Evolutionary conservation across 2,113 vertebrate genomes (phyloP).

Genomic region (Syrrhaptes paradoxus): DNA sequence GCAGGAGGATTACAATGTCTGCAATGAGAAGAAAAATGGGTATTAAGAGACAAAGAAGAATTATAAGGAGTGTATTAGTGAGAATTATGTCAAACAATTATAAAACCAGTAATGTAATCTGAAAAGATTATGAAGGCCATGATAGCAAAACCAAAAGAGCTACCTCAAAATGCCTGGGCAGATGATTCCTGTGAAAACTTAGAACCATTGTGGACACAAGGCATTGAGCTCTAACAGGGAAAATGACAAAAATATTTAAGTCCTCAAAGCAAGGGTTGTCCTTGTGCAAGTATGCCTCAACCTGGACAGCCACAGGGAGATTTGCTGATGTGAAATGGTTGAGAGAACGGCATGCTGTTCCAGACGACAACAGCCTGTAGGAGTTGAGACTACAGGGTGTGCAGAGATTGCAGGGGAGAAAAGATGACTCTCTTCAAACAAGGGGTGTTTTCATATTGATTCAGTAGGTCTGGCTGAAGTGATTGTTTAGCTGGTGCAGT

Average conservation of each 20-base stretch:
- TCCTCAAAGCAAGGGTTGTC: not conserved
- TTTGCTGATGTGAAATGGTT: not conserved
- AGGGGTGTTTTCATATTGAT: not conserved
- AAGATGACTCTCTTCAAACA: not conserved
- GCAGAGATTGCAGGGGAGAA: not conserved
- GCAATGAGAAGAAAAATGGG: not conserved
- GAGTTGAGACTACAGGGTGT: not conserved
- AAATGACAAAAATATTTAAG: not conserved
- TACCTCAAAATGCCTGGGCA: not conserved
- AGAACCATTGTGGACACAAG: not conserved
- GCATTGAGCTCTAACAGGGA: not conserved
- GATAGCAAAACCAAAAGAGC: not conserved
- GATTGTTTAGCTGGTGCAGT: not conserved
- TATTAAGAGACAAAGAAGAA: not conserved
- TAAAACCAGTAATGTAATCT: not conserved
- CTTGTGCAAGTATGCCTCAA: not conserved
- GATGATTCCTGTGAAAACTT: not conserved
- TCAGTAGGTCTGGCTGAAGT: not conserved
- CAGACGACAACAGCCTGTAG: not conserved
- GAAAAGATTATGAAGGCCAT: not conserved
- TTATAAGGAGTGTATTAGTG: not conserved
- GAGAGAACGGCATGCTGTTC: not conserved
- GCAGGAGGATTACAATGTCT: not conserved
- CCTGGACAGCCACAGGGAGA: not conserved
- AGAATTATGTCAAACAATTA: not conserved